Evolutionary conservation across 2,113 vertebrate species (phyloP), one percentile per base, ranked within the genome.

Genomic region (Pteruthius melanotis): DNA sequence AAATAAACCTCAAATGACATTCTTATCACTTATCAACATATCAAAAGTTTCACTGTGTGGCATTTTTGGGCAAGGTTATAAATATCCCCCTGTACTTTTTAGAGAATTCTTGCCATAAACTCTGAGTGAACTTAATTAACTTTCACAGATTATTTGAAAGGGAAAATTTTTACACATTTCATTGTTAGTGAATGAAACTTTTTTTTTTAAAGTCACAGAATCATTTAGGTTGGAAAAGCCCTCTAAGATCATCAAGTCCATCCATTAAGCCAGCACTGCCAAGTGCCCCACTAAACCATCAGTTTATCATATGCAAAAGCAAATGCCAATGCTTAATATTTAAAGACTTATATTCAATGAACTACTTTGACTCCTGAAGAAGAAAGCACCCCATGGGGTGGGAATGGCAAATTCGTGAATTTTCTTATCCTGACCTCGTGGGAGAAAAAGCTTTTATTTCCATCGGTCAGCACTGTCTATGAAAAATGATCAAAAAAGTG

Each of bases 11-110:
- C 94, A 92, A 97, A 98, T 97, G 97, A 97, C 96, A 97, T 96
- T 96, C 97, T 97, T 97, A 98, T 97, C 98, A 63, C 97, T 98
- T 98, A 98, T 98, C 98, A 98, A 96, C 97, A 95, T 94, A 97
- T 97, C 97, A 97, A 96, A 98, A 98, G 95, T 98, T 97, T 97
- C 94, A 87, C 87, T 20, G 23, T 95, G 95, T 96, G 95, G 89
- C 92, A 94, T 95, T 97, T 97, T 94, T 37, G 75, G 94, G 77
- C 90, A 84, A 59, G 89, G 86, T 92, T 83, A 19, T 97, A 98
- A 98, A 98, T 97, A 98, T 96, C 79, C 66, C 75, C 64, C 54
- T 63, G 40, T 84, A 95, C 71, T 96, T 97, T 91, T 94, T 81
- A 91, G 83, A 85, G 91, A 96, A 97, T 96, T 78, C 37, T 28